Evolutionary conservation across 2,888 invertebrate species (phyloP), one percentile per base, ranked within the genome.

Genomic region (Acanthosepion pharaonis): DNA sequence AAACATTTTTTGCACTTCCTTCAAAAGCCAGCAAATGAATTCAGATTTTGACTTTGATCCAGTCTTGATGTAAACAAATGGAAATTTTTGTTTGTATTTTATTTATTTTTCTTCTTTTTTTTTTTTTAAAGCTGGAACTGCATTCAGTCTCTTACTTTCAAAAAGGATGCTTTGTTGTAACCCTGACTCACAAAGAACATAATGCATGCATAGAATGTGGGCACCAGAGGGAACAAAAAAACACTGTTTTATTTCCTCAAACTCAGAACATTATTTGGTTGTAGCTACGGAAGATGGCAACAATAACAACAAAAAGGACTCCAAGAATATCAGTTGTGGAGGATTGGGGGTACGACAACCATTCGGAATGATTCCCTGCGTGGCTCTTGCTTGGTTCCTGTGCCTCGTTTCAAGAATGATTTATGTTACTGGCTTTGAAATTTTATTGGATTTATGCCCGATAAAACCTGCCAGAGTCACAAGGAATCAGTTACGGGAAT

Each of bases 381-480:
- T 78, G 78, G n/a, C n/a, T 78, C 33, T 78, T 18, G 23, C 78
- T 78, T 78, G n/a, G 78, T 78, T 78, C 78, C 78, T 33, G n/a
- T 33, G 78, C 78, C n/a, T 78, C 78, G 33, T 78, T 78, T 78
- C 78, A 78, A 78, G 78, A 78, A 23, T 78, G 78, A 78, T 78
- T 78, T 78, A 78, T 78, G 78, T 78, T 78, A n/a, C n/a, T 78
- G 78, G 78, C 78, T 78, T 78, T 78, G 78, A 78, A 78, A 78
- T 33, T 78, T 78, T 78, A 78, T 78, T 78, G 78, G 78, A 78
- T 78, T 78, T 78, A 78, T 78, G 78, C 78, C 78, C 33, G n/a
- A 78, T 78, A 78, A 78, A 78, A 33, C n/a, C 78, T 78, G 78
- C 33, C n/a, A 78, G 78, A 33, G 78, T 78, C 78, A 78, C 78